phyloP scores from a whole-genome alignment of 2,113 vertebrate genomes.

The Rattus rattus region DNA sequence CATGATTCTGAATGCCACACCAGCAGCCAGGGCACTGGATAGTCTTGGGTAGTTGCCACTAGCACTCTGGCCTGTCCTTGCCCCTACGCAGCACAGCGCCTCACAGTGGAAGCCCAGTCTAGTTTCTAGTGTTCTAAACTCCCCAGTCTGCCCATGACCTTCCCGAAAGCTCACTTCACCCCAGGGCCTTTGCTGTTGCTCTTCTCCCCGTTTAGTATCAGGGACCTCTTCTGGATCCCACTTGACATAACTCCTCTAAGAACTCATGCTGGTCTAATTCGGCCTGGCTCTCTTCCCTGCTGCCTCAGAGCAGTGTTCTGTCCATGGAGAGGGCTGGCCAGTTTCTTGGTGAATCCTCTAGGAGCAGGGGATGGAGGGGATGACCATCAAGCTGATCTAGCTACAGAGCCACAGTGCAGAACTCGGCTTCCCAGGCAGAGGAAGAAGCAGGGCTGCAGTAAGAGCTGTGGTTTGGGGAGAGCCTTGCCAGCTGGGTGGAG shows the following conservation, averaged over 20 bases:
- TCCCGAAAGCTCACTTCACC: not conserved
- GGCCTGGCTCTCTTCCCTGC: not conserved
- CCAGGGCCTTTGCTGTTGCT: constrained; percentile 19
- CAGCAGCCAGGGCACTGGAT: not conserved
- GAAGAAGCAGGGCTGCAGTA: not conserved
- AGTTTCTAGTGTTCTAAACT: not conserved
- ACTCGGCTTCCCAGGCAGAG: not conserved
- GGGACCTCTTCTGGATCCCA: not conserved
- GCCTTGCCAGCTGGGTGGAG: constrained; percentile 50
- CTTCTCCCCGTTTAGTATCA: not conserved
- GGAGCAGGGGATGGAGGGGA: not conserved
- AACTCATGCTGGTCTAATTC: not conserved
- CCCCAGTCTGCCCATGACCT: not conserved
- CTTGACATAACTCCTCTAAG: not conserved
- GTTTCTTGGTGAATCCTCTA: not conserved
- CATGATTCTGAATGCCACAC: not conserved
- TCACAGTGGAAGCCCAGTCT: not conserved
- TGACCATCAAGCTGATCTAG: not conserved
- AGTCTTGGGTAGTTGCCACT: not conserved
- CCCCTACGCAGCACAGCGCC: not conserved
- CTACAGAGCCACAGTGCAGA: not conserved
- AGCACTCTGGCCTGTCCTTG: not conserved
- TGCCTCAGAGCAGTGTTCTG: not conserved
- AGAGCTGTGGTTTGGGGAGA: constrained; percentile 55
- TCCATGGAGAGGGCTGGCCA: not conserved